phyloP scores from a whole-genome alignment of 2,113 vertebrate genomes.

The Geococcyx californianus region DNA sequence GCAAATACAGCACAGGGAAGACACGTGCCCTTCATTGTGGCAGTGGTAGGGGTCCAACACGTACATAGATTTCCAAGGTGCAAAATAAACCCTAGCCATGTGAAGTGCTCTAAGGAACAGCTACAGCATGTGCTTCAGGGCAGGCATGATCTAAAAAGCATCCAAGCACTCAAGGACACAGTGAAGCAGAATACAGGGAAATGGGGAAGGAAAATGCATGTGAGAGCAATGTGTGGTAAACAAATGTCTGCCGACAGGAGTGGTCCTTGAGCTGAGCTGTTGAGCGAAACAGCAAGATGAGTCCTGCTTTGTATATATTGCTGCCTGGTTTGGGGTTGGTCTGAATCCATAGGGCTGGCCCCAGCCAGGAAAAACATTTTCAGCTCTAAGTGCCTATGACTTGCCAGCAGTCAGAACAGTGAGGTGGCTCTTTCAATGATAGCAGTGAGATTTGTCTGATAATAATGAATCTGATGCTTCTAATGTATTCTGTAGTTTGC shows the following conservation, averaged over 20 bases:
- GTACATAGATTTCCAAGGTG: background rate
- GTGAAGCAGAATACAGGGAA: background rate
- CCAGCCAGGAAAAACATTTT: background rate
- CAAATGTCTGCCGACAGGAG: background rate
- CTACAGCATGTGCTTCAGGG: background rate
- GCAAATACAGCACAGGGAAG: background rate
- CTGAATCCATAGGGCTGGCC: background rate
- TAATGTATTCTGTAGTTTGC: background rate
- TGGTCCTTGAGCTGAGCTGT: background rate
- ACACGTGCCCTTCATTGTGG: rapidly evolving
- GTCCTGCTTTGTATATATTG: rapidly evolving
- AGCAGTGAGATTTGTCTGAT: background rate
- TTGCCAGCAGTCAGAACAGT: no score
- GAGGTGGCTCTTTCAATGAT: background rate
- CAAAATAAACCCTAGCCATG: background rate
- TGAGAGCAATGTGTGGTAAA: background rate
- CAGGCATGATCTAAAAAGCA: background rate
- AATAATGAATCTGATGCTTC: background rate
- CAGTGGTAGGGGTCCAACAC: background rate
- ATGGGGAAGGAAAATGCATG: background rate
- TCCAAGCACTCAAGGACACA: background rate
- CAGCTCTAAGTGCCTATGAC: background rate
- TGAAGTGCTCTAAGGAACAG: background rate
- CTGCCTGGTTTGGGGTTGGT: background rate
- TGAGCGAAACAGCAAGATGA: background rate